phyloP scores from a whole-genome alignment of 2,888 invertebrate species.

The Danaus chrysippus region DNA sequence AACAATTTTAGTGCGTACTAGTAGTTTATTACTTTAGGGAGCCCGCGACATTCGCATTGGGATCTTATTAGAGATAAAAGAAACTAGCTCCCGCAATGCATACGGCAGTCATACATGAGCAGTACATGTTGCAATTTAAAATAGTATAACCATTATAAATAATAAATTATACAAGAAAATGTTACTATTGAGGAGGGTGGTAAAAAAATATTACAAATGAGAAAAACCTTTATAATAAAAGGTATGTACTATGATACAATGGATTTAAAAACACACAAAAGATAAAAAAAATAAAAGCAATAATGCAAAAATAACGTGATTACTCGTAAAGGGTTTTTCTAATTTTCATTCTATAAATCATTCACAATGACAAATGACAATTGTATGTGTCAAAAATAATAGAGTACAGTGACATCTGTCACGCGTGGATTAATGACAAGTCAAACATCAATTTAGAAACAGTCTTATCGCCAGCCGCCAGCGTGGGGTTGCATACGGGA shows the following conservation, averaged over 20 bases:
- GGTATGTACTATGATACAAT: too few relatives aligned
- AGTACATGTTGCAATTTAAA: slow-evolving; percentile 6
- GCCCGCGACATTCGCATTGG: slow-evolving; percentile 61
- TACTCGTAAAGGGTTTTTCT: slow-evolving; percentile 4
- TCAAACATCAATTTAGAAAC: slow-evolving; percentile 73
- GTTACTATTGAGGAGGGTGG: slow-evolving; percentile 29
- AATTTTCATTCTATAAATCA: slow-evolving; percentile 39
- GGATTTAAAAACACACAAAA: background rate
- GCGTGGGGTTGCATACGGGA: slow-evolving; percentile 55
- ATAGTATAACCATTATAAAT: background rate
- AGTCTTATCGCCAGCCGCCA: slow-evolving; percentile 63
- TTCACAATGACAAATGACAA: slow-evolving; percentile 68
- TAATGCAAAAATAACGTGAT: slow-evolving; percentile 6
- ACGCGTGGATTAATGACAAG: slow-evolving; percentile 69
- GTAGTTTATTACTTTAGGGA: slow-evolving; percentile 75
- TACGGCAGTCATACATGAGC: slow-evolving; percentile 38
- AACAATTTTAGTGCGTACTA: slow-evolving; percentile 42
- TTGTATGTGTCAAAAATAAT: slow-evolving; percentile 74
- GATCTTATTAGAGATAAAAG: slow-evolving; percentile 77
- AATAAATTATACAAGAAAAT: slow-evolving; percentile 16
- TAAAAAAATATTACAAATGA: too few relatives aligned
- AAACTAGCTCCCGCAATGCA: slow-evolving; percentile 66
- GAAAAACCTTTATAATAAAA: too few relatives aligned
- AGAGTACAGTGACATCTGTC: slow-evolving; percentile 71
- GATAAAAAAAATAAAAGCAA: background rate